A percentile compares a stretch with the other conserved stretches of the same genome.
phyloP scores from a whole-genome alignment of 1,140 invertebrate species.

The Acromyrmex echinatior region DNA sequence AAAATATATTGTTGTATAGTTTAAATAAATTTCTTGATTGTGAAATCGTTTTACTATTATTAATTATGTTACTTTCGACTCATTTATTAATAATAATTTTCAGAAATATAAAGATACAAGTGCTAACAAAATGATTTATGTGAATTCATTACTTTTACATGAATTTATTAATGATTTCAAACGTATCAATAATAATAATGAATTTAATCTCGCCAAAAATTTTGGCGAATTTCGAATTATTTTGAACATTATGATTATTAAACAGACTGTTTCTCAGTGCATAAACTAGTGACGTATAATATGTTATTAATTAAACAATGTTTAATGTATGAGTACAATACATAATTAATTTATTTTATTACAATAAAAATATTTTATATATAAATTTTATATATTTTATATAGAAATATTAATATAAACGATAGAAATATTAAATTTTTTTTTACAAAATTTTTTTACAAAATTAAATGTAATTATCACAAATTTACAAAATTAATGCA shows the following conservation, averaged over 20 bases:
- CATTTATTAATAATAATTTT: neutral
- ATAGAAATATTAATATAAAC: neutral
- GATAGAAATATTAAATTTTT: too few species aligned
- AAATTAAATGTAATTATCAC: too few species aligned
- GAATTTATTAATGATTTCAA: constrained; percentile 10
- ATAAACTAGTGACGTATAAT: neutral
- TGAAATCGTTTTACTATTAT: neutral
- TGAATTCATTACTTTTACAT: neutral
- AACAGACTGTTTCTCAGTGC: neutral
- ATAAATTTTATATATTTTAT: too few species aligned
- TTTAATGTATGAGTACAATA: neutral
- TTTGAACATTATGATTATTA: neutral
- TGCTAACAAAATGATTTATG: neutral
- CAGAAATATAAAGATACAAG: neutral
- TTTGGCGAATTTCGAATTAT: neutral
- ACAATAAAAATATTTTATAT: neutral
- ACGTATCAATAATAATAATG: neutral
- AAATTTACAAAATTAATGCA: constrained; percentile 4
- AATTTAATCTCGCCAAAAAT: constrained; percentile 4
- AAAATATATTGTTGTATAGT: neutral
- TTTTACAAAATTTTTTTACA: too few species aligned
- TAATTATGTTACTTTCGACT: neutral
- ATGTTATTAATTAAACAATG: neutral
- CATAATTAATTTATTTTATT: neutral
- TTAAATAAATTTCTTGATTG: neutral